Percentiles rank a stretch among this genome's conserved stretches.
These are phyloP conservation scores for Cochlearius cochlearius DNA, from an alignment of 2,113 vertebrate genomes.

Conservation along the genomic window DNA sequence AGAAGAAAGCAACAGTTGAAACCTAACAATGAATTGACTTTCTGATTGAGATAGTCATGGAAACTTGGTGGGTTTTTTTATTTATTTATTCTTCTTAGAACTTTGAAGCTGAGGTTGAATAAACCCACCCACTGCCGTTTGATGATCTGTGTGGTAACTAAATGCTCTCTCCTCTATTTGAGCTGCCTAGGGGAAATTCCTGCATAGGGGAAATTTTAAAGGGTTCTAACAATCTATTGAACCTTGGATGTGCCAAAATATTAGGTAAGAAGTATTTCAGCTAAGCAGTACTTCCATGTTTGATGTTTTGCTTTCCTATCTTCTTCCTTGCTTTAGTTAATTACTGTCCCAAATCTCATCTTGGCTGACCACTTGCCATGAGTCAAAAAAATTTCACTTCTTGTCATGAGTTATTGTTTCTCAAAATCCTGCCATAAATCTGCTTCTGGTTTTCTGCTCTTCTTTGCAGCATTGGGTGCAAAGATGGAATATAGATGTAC, in stretches of 20 bases:
- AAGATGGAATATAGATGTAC: neutral
- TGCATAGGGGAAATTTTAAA: neutral
- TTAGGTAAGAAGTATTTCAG: neutral
- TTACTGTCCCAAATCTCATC: neutral
- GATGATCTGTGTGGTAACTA: neutral
- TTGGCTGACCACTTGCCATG: neutral
- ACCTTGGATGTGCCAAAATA: neutral
- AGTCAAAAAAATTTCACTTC: neutral
- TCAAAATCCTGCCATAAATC: neutral
- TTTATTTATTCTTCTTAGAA: neutral
- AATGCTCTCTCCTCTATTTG: neutral
- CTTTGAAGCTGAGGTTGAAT: neutral
- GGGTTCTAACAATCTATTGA: neutral
- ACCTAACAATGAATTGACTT: neutral
- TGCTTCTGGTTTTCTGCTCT: neutral
- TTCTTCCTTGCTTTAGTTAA: neutral
- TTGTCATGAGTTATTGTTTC: neutral
- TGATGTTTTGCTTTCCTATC: neutral
- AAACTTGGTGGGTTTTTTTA: neutral
- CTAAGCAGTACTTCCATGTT: neutral
- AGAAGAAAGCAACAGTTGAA: neutral
- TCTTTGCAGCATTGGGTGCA: neutral
- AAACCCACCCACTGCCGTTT: neutral
- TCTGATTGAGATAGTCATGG: neutral
- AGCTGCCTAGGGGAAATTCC: neutral